These are phyloP conservation scores for Pseudomyrmex concolor DNA, from an alignment of 1,140 invertebrate genomes.

Conservation along the genomic window DNA sequence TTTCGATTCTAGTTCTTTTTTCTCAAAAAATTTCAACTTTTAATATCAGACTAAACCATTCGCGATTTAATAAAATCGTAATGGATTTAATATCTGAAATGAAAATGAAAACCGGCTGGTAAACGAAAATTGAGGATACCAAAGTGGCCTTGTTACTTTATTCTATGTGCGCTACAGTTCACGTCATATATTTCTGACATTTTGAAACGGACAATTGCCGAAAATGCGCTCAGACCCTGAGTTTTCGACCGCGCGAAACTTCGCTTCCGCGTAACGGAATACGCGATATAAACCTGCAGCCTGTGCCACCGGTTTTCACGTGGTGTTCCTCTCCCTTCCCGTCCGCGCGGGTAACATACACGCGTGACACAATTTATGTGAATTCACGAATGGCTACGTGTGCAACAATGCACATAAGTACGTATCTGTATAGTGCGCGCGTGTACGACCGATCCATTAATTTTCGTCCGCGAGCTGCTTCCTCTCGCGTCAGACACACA, in stretches of 20 bases:
- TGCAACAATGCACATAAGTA: constrained; percentile 69
- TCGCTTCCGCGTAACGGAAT: constrained; percentile 46
- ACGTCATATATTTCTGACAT: not conserved
- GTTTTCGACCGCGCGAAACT: constrained; percentile 56
- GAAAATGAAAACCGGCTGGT: no score
- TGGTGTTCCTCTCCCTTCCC: not conserved
- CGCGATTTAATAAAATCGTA: not conserved
- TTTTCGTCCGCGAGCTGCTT: constrained; percentile 71
- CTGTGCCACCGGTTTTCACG: constrained; percentile 29
- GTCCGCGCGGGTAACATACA: not conserved
- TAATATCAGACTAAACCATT: not conserved
- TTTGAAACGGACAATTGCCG: constrained; percentile 58
- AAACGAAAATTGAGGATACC: no score
- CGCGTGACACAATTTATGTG: constrained; percentile 70
- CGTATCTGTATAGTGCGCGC: constrained; percentile 33
- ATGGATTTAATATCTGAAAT: no score
- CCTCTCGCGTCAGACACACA: constrained; percentile 69
- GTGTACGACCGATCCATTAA: constrained; percentile 72
- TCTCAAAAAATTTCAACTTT: not conserved
- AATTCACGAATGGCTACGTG: constrained; percentile 66
- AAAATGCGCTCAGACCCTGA: constrained; percentile 61
- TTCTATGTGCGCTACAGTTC: no score
- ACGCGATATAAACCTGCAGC: constrained; percentile 60
- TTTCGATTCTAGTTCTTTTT: not conserved
- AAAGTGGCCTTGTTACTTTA: no score